Conservation (phyloP, 2,888 invertebrate species). For the Eupelmus urozonus region DNA sequence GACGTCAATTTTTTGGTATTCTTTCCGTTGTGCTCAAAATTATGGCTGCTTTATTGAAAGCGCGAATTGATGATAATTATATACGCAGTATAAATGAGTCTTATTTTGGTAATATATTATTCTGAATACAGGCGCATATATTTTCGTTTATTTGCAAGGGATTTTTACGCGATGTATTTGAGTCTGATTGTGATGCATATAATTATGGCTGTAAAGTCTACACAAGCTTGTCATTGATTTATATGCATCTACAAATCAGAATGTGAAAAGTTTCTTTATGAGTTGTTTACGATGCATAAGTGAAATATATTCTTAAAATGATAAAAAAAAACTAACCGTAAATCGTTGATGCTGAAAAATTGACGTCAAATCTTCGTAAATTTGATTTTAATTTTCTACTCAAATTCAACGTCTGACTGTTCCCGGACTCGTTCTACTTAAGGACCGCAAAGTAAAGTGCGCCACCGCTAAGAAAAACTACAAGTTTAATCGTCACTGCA, state of each 20-base stretch:
- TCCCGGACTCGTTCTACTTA: background rate
- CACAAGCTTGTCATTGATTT: too few species aligned
- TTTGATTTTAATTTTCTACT: background rate
- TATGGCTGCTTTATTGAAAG: too few species aligned
- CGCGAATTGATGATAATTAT: too few species aligned
- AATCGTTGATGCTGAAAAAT: background rate
- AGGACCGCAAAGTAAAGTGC: background rate
- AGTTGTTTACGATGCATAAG: too few species aligned
- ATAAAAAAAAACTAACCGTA: background rate
- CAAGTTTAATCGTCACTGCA: background rate
- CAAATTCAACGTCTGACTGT: background rate
- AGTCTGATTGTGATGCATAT: slow-evolving; percentile 31
- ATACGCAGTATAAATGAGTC: too few species aligned
- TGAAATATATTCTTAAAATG: slow-evolving; percentile 59
- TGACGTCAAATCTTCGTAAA: background rate
- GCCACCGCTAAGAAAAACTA: slow-evolving; percentile 12
- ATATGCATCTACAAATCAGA: background rate
- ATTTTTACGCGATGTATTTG: too few species aligned
- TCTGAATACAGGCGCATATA: too few species aligned
- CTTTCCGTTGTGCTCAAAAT: too few species aligned
- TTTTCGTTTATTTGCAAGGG: too few species aligned
- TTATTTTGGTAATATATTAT: too few species aligned
- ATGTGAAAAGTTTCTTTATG: background rate
- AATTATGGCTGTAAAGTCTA: slow-evolving; percentile 46
- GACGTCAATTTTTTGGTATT: too few species aligned